Conservation (phyloP, 2,888 invertebrate species). For the Didymodactylos carnosus region DNA sequence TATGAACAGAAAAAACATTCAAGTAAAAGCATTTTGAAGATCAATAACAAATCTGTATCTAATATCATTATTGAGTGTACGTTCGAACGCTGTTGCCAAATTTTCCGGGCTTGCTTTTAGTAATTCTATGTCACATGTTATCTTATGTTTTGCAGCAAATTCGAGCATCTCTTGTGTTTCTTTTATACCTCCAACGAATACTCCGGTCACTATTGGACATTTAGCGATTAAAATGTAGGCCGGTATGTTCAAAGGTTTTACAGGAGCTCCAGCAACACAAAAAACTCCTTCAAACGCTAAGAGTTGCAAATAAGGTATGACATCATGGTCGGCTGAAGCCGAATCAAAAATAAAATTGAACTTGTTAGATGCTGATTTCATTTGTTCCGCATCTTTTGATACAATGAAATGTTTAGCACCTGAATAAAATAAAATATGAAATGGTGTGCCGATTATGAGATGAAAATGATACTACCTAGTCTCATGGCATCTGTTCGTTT, state of each 20-base stretch:
- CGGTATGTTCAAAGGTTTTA: background rate
- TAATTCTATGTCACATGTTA: background rate
- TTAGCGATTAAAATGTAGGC: background rate
- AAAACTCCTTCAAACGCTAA: background rate
- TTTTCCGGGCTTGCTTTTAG: background rate
- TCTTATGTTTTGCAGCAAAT: background rate
- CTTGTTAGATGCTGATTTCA: background rate
- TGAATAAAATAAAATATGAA: too few species aligned
- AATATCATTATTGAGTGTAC: background rate
- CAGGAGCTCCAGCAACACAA: background rate
- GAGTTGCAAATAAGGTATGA: background rate
- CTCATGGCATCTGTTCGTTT: background rate
- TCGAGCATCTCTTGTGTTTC: background rate
- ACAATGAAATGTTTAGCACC: background rate
- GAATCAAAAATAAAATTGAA: background rate
- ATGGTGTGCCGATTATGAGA: too few species aligned
- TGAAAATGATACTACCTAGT: too few species aligned
- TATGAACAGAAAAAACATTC: too few species aligned
- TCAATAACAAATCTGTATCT: background rate
- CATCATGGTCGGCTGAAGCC: background rate
- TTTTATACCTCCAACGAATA: background rate
- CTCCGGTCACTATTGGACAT: background rate
- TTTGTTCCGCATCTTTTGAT: background rate
- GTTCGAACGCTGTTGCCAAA: background rate
- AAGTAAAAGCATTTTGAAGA: background rate